phyloP scores from a whole-genome alignment of 2,113 vertebrate genomes.

The Paramormyrops kingsleyae region DNA sequence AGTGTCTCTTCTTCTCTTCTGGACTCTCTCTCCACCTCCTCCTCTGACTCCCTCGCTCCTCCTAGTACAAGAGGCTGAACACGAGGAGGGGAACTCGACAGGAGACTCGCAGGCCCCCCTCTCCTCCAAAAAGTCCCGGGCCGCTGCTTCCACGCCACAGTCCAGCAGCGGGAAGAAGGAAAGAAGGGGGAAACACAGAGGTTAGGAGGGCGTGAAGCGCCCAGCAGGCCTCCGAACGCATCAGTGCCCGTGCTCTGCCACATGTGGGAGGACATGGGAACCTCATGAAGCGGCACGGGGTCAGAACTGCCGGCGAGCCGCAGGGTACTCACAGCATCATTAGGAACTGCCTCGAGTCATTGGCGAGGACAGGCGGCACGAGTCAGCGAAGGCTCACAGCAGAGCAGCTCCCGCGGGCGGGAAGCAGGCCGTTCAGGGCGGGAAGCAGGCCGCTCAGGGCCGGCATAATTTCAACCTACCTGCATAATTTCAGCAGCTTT shows the following conservation, averaged over 20 bases:
- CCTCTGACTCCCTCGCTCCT: background rate
- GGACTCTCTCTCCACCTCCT: background rate
- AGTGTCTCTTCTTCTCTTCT: slow-evolving; percentile 8
- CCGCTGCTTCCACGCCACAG: slow-evolving; percentile 74
- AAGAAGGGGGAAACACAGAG: slow-evolving; percentile 92
- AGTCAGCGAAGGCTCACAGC: background rate
- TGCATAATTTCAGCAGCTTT: background rate
- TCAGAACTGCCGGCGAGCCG: background rate
- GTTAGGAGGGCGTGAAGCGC: slow-evolving; percentile 57
- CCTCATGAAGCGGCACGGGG: background rate
- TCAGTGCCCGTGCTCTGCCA: background rate
- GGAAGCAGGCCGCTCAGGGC: too few relatives aligned
- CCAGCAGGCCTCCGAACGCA: background rate
- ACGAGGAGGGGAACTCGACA: slow-evolving; percentile 74
- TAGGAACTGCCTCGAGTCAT: background rate
- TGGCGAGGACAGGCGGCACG: background rate
- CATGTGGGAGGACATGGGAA: background rate
- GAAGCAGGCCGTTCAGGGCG: too few relatives aligned
- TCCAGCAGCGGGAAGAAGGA: slow-evolving; percentile 83
- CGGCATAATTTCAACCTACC: background rate
- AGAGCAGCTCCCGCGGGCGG: background rate
- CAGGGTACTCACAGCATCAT: background rate
- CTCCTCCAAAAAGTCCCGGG: slow-evolving; percentile 83
- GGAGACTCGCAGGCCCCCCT: slow-evolving; percentile 70
- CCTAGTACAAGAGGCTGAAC: slow-evolving; percentile 90